These are phyloP conservation scores for Brachionus sp. DNA, from an alignment of 1,140 invertebrate genomes.

Conservation along the genomic window DNA sequence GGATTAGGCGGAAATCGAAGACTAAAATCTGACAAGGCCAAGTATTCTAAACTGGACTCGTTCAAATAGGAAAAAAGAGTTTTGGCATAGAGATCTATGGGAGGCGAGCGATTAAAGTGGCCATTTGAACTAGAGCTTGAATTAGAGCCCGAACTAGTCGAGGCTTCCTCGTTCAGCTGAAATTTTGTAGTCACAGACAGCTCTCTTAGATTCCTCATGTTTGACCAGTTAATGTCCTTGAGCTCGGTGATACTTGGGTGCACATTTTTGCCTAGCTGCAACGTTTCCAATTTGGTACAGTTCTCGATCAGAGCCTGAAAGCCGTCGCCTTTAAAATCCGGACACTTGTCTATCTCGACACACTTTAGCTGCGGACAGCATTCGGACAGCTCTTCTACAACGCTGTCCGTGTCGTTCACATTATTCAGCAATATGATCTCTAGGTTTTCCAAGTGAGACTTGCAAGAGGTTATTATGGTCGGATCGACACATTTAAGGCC, in stretches of 20 bases:
- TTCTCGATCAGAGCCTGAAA: not conserved
- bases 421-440: constrained; percentile 30
- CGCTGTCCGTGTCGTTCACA: constrained; percentile 35
- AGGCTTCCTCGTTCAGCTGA: not conserved
- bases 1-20: not conserved
- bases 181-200: constrained; percentile 34
- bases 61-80: constrained; percentile 11
- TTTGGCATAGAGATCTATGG: constrained; percentile 31
- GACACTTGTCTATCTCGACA: constrained; percentile 38
- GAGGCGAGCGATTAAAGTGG: not conserved
- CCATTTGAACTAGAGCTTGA: not conserved
- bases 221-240: constrained; percentile 10
- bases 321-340: constrained; percentile 7
- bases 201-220: constrained; percentile 5
- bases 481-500: constrained; percentile 45
- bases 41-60: constrained; percentile 25
- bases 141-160: not conserved
- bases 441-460: not conserved
- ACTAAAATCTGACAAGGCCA: constrained; percentile 22
- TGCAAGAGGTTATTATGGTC: constrained; percentile 38
- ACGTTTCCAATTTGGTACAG: constrained; percentile 30
- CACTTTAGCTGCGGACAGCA: not conserved
- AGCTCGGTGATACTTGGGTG: constrained; percentile 16
- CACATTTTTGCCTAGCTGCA: constrained; percentile 43
- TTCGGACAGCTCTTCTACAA: constrained; percentile 16